Base-by-base conservation (phyloP, 2,113 vertebrate species). In the Ptilorrhoa leucosticta region DNA sequence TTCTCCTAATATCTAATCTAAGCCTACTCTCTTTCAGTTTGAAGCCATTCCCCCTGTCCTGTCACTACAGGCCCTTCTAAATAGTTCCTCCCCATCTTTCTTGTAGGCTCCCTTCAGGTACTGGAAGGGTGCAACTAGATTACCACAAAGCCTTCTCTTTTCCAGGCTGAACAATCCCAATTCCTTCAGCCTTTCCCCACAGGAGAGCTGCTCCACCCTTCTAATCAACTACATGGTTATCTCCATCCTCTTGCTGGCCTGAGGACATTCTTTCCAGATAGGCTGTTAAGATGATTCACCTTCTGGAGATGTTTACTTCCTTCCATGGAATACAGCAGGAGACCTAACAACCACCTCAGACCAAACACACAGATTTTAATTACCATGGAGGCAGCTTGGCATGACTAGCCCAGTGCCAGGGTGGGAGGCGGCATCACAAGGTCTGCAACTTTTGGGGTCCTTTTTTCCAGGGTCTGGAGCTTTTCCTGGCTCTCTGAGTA, bases 261-360 rank as follows among this genome's bases (percentile, higher is more conserved):
- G 31, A 79, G 69, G 57, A 95, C 61, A 87, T 85, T 90, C 44
- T 85, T 95, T 93, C 87, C 94, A 95, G 73, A 83, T 16, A 94
- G 57, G 48, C 53, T 85, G 58, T 61, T 90, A 65, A 90, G 91
- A 85, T 91, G 24, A 91, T 91, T 95, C 87, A 90, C 40, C 31
- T 94, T 96, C 83, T 76, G 40, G 42, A 94, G 69, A 15, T 51
- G 61, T 87, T 91, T 64, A 89, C 75, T 57, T 93, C 44, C 53
- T 95, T 60, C 56, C 5, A 13, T 11, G 39, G 57, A 76, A 17
- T 53, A 87, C 78, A 84, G 61, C 17, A 84, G 57, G 44, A 87
- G 28, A 93, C 44, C 30, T 48, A 85, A 72, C 53, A 63, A 68
- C 39, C 56, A 40, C 40, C 40, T 87, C 75, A 56, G 65, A 72